These are phyloP conservation scores for Lochmaea crataegi DNA, from an alignment of 2,888 invertebrate genomes.

Conservation along the genomic window DNA sequence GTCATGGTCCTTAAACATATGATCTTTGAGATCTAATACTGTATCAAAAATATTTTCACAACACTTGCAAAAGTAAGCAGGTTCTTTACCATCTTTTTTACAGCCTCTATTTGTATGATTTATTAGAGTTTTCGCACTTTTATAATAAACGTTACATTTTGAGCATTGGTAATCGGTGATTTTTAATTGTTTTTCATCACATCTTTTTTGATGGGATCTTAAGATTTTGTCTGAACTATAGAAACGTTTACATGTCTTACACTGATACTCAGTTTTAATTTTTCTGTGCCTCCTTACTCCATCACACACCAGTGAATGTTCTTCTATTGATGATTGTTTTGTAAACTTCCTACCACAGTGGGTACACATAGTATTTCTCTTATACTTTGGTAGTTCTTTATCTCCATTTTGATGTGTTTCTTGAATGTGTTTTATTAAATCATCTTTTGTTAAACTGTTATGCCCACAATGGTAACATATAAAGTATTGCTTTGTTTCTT, in stretches of 20 bases:
- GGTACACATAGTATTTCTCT: constrained; percentile 36
- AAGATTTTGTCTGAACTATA: constrained; percentile 50
- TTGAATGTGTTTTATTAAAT: constrained; percentile 43
- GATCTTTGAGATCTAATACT: constrained; percentile 35
- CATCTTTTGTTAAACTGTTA: constrained; percentile 43
- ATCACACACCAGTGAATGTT: constrained; percentile 40
- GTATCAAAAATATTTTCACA: constrained; percentile 41
- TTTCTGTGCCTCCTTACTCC: constrained; percentile 43
- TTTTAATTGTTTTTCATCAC: constrained; percentile 34
- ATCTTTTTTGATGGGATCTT: constrained; percentile 46
- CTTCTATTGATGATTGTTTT: constrained; percentile 37
- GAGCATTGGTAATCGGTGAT: constrained; percentile 42
- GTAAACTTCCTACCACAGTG: constrained; percentile 44
- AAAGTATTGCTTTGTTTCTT: constrained; percentile 32
- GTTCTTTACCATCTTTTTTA: constrained; percentile 36
- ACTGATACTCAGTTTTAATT: constrained; percentile 40
- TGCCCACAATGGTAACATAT: constrained; percentile 47
- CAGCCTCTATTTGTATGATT: constrained; percentile 40
- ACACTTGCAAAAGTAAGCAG: constrained; percentile 39
- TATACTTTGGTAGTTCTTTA: constrained; percentile 38
- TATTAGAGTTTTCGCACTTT: constrained; percentile 36
- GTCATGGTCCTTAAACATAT: constrained; percentile 39
- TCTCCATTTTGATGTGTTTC: constrained; percentile 34
- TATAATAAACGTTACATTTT: constrained; percentile 40
- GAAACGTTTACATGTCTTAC: constrained; percentile 44